Conservation (phyloP, 1,140 invertebrate genomes). For the Drosophila kurseongensis region DNA sequence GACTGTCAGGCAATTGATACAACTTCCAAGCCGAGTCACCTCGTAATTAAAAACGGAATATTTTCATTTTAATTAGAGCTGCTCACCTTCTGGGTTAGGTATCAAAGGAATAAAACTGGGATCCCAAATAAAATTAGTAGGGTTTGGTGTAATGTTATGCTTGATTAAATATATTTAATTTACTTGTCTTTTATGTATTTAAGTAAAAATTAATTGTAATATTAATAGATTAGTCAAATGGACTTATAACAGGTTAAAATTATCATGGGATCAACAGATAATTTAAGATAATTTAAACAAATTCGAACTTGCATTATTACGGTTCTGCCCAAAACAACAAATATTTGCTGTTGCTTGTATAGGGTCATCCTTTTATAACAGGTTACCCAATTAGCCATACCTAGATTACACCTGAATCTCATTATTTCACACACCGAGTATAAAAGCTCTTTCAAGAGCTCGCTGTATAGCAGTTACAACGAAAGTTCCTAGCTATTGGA, state of each 20-base stretch:
- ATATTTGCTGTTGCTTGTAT: too few species aligned
- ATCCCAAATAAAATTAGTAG: not conserved
- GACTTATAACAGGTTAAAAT: too few species aligned
- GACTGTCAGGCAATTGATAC: slow-evolving; percentile 80
- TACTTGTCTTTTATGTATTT: too few species aligned
- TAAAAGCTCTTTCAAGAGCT: slow-evolving; percentile 22
- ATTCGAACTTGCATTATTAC: too few species aligned
- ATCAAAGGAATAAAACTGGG: not conserved
- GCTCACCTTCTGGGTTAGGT: not conserved
- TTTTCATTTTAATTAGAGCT: slow-evolving; percentile 38
- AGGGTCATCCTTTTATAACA: not conserved
- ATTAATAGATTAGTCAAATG: too few species aligned
- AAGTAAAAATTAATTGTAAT: too few species aligned
- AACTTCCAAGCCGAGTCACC: slow-evolving; percentile 41
- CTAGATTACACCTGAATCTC: slow-evolving; percentile 56
- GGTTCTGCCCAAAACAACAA: too few species aligned
- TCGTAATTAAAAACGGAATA: slow-evolving; percentile 36
- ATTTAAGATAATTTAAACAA: too few species aligned
- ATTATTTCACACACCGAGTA: slow-evolving; percentile 47
- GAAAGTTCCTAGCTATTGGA: slow-evolving; percentile 7
- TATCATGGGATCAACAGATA: too few species aligned
- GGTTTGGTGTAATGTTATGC: not conserved
- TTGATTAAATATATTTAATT: not conserved
- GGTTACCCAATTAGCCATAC: not conserved
- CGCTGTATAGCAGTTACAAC: slow-evolving; percentile 40